Base-by-base conservation (phyloP, 2,113 vertebrate genomes). In the Coryphaenoides rupestris region DNA sequence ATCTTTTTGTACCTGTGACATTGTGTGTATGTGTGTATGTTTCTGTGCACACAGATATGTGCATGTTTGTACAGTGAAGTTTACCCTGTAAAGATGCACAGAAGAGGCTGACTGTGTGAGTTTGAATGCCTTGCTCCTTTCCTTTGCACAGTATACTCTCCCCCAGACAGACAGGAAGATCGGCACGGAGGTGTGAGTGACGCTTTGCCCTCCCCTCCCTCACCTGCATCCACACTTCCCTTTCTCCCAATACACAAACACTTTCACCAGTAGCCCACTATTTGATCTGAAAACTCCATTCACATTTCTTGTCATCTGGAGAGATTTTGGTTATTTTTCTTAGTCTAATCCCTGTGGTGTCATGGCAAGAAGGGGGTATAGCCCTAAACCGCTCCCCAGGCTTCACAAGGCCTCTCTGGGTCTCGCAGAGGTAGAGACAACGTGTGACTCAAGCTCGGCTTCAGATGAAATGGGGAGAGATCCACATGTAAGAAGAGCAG, bases 251-350 rank as follows among this genome's bases (percentile, higher is more conserved):
- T 87, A 83, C 79, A 80, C 83, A 89, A 85, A 84, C 78, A 73
- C 65, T 49, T 33, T 3, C 49, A 56, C 70, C 65, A 66, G 70
- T 67, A 47, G 62, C 46, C 62, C 17, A 22, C 78, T 73, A 72
- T 89, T 90, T 89, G 88, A 89, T 84, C 79, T 88, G 76, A 67
- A 82, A 83, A 77, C 69, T 68, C 56, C 52, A 1, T 81, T 60
- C 76, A 83, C 81, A 79, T 85, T 83, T 83, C 73, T 82, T 83
- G 83, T 80, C 69, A 85, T 33, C 53, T 55, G 61, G 63, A 68
- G 47, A 70, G 49, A 68, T 76, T 70, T 78, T 63, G n/a, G n/a
- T 69, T 26, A 3, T 6, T 6, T 26, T 26, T 26, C 66, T 73
- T 72, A 72, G 65, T 58, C 63, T 19, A 22, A 28, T 74, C 76